Percentiles rank a stretch among this genome's conserved stretches.
These are phyloP conservation scores for Protomyctophum bolini DNA, from an alignment of 2,113 vertebrate species.

Conservation along the genomic window DNA sequence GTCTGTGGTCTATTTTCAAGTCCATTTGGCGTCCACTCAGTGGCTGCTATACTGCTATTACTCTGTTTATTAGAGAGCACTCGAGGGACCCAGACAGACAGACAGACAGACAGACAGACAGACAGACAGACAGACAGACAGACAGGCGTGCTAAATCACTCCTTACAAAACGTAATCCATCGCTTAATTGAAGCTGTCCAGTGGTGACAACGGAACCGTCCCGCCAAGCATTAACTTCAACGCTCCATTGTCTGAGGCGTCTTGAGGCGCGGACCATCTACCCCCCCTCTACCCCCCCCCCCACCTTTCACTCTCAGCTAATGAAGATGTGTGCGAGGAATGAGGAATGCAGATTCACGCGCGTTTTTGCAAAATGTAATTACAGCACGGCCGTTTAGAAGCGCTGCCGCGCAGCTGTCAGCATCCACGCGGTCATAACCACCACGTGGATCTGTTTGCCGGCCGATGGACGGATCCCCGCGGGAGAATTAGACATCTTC, in stretches of 20 bases:
- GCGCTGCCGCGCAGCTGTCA: conserved; percentile 79
- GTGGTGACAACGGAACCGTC: conserved; percentile 85
- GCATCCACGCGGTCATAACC: conserved; percentile 78
- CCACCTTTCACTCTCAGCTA: conserved; percentile 30
- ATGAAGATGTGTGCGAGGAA: conserved; percentile 78
- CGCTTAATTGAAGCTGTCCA: conserved; percentile 92
- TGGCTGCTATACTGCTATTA: conserved; percentile 84
- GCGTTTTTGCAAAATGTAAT: conserved; percentile 79
- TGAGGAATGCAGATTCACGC: conserved; percentile 62
- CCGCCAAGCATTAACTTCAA: conserved; percentile 82
- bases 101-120: too few species aligned
- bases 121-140: too few species aligned
- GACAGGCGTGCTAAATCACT: conserved; percentile 45
- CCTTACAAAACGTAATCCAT: conserved; percentile 92
- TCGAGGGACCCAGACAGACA: conserved; percentile 84
- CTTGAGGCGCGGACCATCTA: conserved; percentile 60
- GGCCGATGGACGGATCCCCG: conserved; percentile 65
- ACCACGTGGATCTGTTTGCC: conserved; percentile 79
- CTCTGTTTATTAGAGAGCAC: conserved; percentile 87
- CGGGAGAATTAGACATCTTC: neutral
- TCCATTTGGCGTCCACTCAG: conserved; percentile 83
- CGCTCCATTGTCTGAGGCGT: conserved; percentile 77
- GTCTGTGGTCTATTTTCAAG: conserved; percentile 78
- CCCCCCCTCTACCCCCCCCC: too few species aligned
- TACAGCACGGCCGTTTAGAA: conserved; percentile 72